Base-by-base conservation (phyloP, 2,797 vertebrate species). In the Peromyscus eremicus region DNA sequence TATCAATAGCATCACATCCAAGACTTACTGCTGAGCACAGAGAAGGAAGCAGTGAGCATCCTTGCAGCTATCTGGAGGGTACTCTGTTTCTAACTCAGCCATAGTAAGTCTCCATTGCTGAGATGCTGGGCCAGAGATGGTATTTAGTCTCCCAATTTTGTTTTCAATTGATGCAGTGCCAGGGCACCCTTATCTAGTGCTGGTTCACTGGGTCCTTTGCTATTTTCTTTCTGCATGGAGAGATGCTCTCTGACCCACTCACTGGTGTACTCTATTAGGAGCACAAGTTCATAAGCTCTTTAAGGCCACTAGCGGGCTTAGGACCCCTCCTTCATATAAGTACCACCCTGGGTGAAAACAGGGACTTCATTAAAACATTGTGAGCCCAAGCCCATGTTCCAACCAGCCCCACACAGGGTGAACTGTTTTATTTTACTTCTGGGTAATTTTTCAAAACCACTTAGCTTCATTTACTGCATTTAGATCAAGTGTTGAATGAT, bases 401-500 rank as follows among this genome's bases (percentile, higher is more conserved):
- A 86, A 92, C 16, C 21, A 91, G 40, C 64, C 84, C 0, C 40
- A 82, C 84, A 95, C 43, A 77, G 25, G 46, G 49, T 49, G 13
- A 92, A 34, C 5, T 84, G 66, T 88, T 97, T 88, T 87, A 82
- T 87, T 89, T 91, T 75, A 88, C 25, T 81, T 19, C 71, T 79
- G 23, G 70, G 55, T 96, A 40, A 62, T 60, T 96, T 97, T 95
- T 92, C 55, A 86, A 79, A 97, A 88, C 76, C 0, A n/a, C 88
- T 96, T 95, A 94, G 23, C 75, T 94, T n/a, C 6, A 66, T 34
- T 75, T 27, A 88, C 12, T 95, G 71, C 16, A 79, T 34, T 75
- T 93, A 46, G 19, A 81, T 96, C 62, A 98, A 73, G 86, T 91
- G 32, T 80, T 83, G 73, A 93, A 87, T 96, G 1, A 14, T 91